Conservation (phyloP, 2,797 vertebrate genomes). For the Molossus alvarezi region DNA sequence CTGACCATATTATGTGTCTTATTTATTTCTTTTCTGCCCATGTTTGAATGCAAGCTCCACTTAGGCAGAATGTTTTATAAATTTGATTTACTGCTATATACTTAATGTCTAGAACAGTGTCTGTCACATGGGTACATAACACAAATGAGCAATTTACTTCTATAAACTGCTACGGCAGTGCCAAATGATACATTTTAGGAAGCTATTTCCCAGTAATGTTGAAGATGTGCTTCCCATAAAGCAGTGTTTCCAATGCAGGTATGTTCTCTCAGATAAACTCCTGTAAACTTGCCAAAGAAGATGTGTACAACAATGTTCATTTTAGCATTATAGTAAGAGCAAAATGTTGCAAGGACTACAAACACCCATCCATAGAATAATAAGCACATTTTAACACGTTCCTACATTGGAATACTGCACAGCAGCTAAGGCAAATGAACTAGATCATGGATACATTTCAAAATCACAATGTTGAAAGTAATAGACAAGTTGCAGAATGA, state of each 20-base stretch:
- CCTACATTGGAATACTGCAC: not conserved
- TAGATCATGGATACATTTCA: not conserved
- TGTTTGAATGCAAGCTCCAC: constrained; percentile 24
- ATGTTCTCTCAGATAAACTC: constrained; percentile 40
- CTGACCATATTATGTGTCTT: not conserved
- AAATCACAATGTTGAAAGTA: constrained; percentile 28
- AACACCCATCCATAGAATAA: constrained; percentile 38
- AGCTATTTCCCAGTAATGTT: constrained; percentile 10
- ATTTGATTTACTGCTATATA: not conserved
- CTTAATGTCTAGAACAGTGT: not conserved
- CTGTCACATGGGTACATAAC: not conserved
- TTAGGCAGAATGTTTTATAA: not conserved
- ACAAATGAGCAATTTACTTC: not conserved
- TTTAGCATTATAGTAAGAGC: constrained; percentile 16
- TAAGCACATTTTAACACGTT: not conserved
- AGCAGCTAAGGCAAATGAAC: not conserved
- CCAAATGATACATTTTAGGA: not conserved
- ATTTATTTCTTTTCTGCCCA: not conserved
- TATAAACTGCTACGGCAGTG: not conserved
- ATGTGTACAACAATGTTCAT: not conserved
- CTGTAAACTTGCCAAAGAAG: not conserved
- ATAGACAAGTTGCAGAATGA: not conserved
- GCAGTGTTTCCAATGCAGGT: not conserved
- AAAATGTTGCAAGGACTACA: constrained; percentile 15
- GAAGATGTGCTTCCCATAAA: constrained; percentile 6